These are phyloP conservation scores for Paedocypris micromegethes DNA, from an alignment of 2,797 vertebrate species.

Conservation along the genomic window DNA sequence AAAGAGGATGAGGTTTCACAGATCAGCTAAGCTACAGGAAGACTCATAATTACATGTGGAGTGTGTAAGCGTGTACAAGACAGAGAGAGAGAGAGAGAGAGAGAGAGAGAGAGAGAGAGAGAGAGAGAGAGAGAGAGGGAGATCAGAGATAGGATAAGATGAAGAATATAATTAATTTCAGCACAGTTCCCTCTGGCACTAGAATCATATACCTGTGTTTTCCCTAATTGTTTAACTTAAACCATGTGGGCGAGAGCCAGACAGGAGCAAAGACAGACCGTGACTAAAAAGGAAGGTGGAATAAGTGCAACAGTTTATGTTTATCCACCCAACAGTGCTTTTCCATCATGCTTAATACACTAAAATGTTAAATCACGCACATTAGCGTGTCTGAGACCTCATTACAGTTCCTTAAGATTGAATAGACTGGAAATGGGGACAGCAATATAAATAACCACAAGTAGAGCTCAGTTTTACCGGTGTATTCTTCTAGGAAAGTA, in stretches of 20 bases:
- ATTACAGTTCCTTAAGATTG: conserved; percentile 1
- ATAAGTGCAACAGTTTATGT: conserved; percentile 32
- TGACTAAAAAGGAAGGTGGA: conserved; percentile 4
- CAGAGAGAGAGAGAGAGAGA: background rate
- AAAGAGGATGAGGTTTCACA: conserved; percentile 6
- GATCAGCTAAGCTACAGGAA: conserved; percentile 26
- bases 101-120: conserved; percentile 26
- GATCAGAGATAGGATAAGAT: conserved; percentile 44
- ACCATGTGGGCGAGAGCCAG: conserved; percentile 31
- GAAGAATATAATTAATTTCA: conserved; percentile 54
- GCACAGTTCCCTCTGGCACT: conserved; percentile 30
- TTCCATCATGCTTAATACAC: conserved; percentile 11
- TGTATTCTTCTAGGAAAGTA: conserved; percentile 4
- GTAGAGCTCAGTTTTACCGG: background rate
- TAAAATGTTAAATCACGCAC: conserved; percentile 27
- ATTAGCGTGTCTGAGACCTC: background rate
- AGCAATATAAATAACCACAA: conserved; percentile 23
- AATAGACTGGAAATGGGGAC: conserved; percentile 8
- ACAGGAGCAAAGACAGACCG: conserved; percentile 8
- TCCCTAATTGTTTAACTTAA: conserved; percentile 46
- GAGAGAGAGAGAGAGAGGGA: conserved; percentile 25
- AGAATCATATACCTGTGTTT: conserved; percentile 40
- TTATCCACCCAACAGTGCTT: conserved; percentile 24
- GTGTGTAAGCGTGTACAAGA: background rate
- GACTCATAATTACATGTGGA: conserved; percentile 43